Evolutionary conservation across 2,888 invertebrate genomes (phyloP).

Genomic region (Zaprionus bogoriensis): DNA sequence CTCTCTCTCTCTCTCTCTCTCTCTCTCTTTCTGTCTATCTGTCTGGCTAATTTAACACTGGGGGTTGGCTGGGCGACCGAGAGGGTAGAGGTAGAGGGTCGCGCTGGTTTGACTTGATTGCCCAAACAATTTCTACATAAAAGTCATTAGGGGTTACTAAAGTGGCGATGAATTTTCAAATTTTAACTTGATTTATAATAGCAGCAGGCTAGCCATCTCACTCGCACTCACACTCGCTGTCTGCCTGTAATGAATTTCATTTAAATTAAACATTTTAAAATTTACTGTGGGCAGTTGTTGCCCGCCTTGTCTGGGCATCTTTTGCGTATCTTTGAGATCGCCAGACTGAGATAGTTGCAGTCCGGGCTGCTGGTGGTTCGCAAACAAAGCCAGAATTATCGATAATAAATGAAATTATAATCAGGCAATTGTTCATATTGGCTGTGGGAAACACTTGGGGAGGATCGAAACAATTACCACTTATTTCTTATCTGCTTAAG

Average conservation of each 20-base stretch:
- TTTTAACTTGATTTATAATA: constrained; percentile 80
- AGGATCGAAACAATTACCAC: not conserved
- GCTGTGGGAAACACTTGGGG: constrained; percentile 53
- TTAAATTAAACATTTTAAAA: constrained; percentile 78
- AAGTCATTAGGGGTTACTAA: constrained; percentile 82
- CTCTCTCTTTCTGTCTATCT: not conserved
- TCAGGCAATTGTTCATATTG: constrained; percentile 55
- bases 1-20: not conserved
- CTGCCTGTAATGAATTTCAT: constrained; percentile 63
- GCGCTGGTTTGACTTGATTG: constrained; percentile 67
- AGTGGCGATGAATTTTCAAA: constrained; percentile 83
- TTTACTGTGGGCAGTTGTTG: constrained; percentile 61
- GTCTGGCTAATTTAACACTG: constrained; percentile 58
- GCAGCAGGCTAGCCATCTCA: constrained; percentile 34
- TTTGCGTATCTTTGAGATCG: constrained; percentile 67
- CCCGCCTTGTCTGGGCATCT: constrained; percentile 54
- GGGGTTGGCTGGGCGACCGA: constrained; percentile 61
- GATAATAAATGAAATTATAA: constrained; percentile 64
- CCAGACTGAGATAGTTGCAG: constrained; percentile 47
- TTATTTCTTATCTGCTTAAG: not conserved
- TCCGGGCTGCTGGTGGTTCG: constrained; percentile 51
- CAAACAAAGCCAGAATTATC: constrained; percentile 55
- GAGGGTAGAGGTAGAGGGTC: constrained; percentile 28
- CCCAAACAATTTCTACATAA: constrained; percentile 76
- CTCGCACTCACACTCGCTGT: constrained; percentile 16